These are phyloP conservation scores for Euura lappo DNA, from an alignment of 1,140 invertebrate genomes.

Conservation along the genomic window DNA sequence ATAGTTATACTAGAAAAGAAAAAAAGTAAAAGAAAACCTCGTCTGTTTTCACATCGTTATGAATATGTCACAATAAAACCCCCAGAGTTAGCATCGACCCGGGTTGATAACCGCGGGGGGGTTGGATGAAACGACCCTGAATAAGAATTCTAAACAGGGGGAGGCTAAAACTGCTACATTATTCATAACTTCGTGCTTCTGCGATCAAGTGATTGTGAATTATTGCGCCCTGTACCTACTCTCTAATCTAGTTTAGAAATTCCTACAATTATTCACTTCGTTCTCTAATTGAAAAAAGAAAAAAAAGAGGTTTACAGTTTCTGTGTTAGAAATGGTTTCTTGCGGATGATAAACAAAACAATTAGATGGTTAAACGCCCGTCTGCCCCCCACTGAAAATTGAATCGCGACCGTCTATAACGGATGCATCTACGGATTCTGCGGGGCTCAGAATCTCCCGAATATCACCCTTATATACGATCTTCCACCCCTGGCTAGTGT, in stretches of 20 bases:
- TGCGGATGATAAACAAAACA: neutral
- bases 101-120: neutral
- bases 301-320: too few relatives aligned
- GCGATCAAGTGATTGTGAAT: conserved; percentile 50
- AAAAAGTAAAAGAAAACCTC: too few relatives aligned
- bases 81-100: too few relatives aligned
- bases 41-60: too few relatives aligned
- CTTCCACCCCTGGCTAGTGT: too few relatives aligned
- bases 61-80: too few relatives aligned
- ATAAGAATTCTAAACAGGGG: conserved; percentile 21
- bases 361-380: conserved; percentile 4
- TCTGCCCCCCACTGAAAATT: neutral
- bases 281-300: too few relatives aligned
- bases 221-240: conserved; percentile 32
- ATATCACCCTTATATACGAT: too few relatives aligned
- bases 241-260: neutral
- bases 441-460: too few relatives aligned
- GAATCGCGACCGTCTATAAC: neutral
- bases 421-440: neutral
- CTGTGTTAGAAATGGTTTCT: neutral
- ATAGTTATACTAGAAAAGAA: too few relatives aligned
- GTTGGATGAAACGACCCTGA: neutral
- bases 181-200: conserved; percentile 39
- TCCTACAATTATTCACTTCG: too few relatives aligned
- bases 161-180: conserved; percentile 41